phyloP scores from a whole-genome alignment of 1,140 invertebrate species.

The Ganaspis sp. region DNA sequence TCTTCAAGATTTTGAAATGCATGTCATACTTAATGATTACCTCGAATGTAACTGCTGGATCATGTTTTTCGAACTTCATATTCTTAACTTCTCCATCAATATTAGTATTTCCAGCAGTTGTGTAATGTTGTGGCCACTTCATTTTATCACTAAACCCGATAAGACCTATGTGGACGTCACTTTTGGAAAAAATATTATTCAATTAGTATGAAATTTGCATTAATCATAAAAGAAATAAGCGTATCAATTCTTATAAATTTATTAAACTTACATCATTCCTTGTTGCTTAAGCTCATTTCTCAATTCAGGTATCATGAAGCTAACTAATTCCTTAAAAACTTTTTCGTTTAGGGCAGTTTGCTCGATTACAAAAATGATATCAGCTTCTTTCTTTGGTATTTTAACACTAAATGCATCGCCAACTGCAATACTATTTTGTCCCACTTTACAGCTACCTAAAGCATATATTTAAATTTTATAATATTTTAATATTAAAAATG shows the following conservation, averaged over 20 bases:
- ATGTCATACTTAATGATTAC: slow-evolving; percentile 45
- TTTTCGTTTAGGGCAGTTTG: slow-evolving; percentile 74
- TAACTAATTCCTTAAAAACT: slow-evolving; percentile 73
- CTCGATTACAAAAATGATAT: slow-evolving; percentile 85
- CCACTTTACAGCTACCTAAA: slow-evolving; percentile 79
- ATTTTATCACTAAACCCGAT: slow-evolving; percentile 78
- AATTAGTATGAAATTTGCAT: no score
- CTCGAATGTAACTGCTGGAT: slow-evolving; percentile 58
- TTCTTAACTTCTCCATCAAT: slow-evolving; percentile 77
- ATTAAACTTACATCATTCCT: slow-evolving; percentile 79
- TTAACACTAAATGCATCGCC: slow-evolving; percentile 82
- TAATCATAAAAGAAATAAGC: slow-evolving; percentile 21
- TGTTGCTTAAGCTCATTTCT: slow-evolving; percentile 75
- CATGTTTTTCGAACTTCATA: slow-evolving; percentile 70
- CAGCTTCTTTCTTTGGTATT: slow-evolving; percentile 82
- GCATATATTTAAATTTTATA: slow-evolving; percentile 28
- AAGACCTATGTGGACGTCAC: slow-evolving; percentile 78
- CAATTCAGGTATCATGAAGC: slow-evolving; percentile 70
- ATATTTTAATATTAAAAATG: background rate
- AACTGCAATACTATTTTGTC: slow-evolving; percentile 74
- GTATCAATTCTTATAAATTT: slow-evolving; percentile 35
- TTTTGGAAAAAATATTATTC: slow-evolving; percentile 57
- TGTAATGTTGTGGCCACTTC: slow-evolving; percentile 78
- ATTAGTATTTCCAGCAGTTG: slow-evolving; percentile 76
- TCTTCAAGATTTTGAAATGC: no score